Conservation (phyloP, 2,888 invertebrate species). For the Nomada ferruginata region DNA sequence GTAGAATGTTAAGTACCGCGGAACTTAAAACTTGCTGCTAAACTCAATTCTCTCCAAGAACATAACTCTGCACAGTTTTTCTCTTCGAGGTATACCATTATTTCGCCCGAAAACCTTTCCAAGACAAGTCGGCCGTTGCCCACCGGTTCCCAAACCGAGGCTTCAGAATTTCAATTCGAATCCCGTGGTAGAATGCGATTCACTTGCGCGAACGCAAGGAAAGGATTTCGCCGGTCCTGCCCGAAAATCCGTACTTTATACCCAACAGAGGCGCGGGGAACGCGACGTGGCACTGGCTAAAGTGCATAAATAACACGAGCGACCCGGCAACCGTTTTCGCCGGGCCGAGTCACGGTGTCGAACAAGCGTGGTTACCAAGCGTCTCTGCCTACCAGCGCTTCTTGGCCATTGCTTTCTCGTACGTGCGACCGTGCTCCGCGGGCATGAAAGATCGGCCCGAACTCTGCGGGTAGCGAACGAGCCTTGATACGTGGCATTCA, state of each 20-base stretch:
- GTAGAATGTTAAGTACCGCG: no score
- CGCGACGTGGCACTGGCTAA: constrained; percentile 62
- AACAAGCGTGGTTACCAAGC: constrained; percentile 65
- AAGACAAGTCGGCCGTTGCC: neutral
- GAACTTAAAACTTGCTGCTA: no score
- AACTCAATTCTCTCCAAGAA: neutral
- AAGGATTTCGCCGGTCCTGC: constrained; percentile 43
- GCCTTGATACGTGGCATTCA: constrained; percentile 56
- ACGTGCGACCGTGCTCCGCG: constrained; percentile 49
- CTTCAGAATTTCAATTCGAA: constrained; percentile 27
- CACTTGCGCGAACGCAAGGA: constrained; percentile 1
- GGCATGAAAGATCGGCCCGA: constrained; percentile 60
- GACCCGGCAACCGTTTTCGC: constrained; percentile 44
- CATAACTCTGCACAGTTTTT: neutral
- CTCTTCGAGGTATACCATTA: neutral
- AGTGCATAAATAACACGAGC: constrained; percentile 68
- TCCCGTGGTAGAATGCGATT: constrained; percentile 1
- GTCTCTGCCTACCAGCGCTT: constrained; percentile 44
- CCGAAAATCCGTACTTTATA: constrained; percentile 61
- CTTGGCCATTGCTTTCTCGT: constrained; percentile 37
- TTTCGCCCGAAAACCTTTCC: neutral
- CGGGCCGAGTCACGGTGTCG: constrained; percentile 56
- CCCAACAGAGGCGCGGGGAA: constrained; percentile 11
- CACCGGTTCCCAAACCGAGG: neutral
- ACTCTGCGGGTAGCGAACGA: constrained; percentile 63